Percentiles rank a stretch among this genome's conserved stretches.
phyloP scores from a whole-genome alignment of 2,113 vertebrate genomes.

The Machaerirhynchus nigripectus region DNA sequence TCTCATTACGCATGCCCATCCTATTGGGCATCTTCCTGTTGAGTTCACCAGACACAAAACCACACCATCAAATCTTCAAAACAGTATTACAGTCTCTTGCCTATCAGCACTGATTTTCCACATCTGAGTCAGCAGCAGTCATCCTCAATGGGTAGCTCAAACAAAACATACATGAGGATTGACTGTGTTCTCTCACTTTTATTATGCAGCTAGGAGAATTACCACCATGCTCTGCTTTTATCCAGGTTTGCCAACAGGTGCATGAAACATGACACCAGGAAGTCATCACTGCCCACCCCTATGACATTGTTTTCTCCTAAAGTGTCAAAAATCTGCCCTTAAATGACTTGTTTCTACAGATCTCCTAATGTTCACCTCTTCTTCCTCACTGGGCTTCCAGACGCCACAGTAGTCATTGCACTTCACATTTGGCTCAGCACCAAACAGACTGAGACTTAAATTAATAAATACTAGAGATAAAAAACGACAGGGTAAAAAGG shows the following conservation, averaged over 20 bases:
- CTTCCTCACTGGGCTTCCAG: background rate
- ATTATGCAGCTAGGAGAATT: background rate
- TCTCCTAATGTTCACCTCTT: background rate
- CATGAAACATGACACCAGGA: background rate
- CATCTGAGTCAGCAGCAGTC: background rate
- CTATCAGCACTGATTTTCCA: background rate
- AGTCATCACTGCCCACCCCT: background rate
- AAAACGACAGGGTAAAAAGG: background rate
- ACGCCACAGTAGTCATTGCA: background rate
- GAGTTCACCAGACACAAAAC: background rate
- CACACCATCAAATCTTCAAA: background rate
- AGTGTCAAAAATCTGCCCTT: background rate
- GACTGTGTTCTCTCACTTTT: background rate
- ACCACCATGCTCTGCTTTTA: background rate
- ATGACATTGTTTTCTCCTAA: background rate
- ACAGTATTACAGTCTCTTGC: background rate
- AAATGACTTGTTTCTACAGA: background rate
- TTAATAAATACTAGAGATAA: background rate
- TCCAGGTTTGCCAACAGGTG: background rate
- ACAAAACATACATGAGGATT: background rate
- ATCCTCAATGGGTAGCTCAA: background rate
- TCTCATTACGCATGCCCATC: background rate
- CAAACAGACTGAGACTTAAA: background rate
- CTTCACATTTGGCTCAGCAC: background rate
- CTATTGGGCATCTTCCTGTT: background rate